A percentile compares a stretch with the other conserved stretches of the same genome.
Conservation (phyloP, 2,797 vertebrate species). For the Malurus splendens region DNA sequence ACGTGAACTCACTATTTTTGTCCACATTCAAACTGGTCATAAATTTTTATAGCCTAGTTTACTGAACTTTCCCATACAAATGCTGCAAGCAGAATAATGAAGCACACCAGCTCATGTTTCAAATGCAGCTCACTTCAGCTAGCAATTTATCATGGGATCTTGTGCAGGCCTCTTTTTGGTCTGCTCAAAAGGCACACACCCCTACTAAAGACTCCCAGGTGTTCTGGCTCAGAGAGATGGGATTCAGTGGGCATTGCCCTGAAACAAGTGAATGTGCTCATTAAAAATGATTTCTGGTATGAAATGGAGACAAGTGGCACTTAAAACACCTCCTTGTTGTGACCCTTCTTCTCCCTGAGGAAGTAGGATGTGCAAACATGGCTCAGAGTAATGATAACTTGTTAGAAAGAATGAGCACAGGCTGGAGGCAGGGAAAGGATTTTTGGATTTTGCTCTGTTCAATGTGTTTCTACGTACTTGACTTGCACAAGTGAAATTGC, state of each 20-base stretch:
- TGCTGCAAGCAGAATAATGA: slow-evolving; percentile 40
- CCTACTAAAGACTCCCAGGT: slow-evolving; percentile 62
- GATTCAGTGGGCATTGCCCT: slow-evolving; percentile 34
- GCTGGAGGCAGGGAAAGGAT: neutral
- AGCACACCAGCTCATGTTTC: slow-evolving; percentile 38
- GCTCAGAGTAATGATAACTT: slow-evolving; percentile 28
- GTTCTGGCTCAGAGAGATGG: slow-evolving; percentile 19
- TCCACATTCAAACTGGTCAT: slow-evolving; percentile 11
- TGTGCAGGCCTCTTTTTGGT: slow-evolving; percentile 56
- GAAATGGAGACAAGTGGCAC: slow-evolving; percentile 15
- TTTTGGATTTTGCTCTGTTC: neutral
- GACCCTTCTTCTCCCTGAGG: slow-evolving; percentile 45
- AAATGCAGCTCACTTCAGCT: slow-evolving; percentile 55
- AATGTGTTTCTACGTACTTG: neutral
- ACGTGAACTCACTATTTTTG: slow-evolving; percentile 24
- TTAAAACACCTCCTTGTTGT: slow-evolving; percentile 32
- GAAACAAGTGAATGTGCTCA: slow-evolving; percentile 53
- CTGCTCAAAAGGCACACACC: neutral
- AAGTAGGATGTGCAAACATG: neutral
- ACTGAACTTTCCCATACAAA: slow-evolving; percentile 47
- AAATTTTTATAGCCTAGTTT: slow-evolving; percentile 43
- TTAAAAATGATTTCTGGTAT: slow-evolving; percentile 65
- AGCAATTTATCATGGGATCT: slow-evolving; percentile 59
- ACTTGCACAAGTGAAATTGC: neutral
- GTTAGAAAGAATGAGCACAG: neutral